A percentile compares a stretch with the other conserved stretches of the same genome.
Conservation (phyloP, 2,113 vertebrate genomes). For the Pangasianodon gigas region DNA sequence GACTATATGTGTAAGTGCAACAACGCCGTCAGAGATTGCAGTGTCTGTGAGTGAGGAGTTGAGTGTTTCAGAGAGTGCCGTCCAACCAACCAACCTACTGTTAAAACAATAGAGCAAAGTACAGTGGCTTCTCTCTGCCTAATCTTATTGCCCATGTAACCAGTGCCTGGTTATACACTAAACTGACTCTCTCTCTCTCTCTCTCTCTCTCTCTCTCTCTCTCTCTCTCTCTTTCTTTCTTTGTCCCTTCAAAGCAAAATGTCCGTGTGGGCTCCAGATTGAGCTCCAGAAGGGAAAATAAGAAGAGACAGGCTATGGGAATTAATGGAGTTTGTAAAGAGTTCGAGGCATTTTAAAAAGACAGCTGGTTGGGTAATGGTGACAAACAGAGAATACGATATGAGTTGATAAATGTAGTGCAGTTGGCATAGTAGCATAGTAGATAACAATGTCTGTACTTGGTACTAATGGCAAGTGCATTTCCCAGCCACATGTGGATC, state of each 20-base stretch:
- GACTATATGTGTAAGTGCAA: slow-evolving; percentile 9
- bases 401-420: background rate
- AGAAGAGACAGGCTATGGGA: background rate
- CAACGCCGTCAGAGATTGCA: background rate
- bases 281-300: slow-evolving; percentile 1
- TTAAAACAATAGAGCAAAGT: slow-evolving; percentile 14
- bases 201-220: background rate
- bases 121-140: background rate
- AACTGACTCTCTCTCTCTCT: background rate
- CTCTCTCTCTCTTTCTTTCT: background rate
- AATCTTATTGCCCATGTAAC: background rate
- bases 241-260: slow-evolving; percentile 8
- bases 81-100: background rate
- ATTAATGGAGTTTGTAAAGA: background rate
- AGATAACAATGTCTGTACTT: background rate
- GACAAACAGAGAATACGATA: background rate
- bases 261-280: background rate
- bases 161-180: background rate
- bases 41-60: background rate
- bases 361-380: background rate
- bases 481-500: background rate
- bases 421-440: background rate
- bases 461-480: background rate
- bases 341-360: background rate
- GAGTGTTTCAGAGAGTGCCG: background rate